These are phyloP conservation scores for Zhuqinia jingwanae DNA, from an alignment of 2,888 invertebrate genomes.

Conservation along the genomic window DNA sequence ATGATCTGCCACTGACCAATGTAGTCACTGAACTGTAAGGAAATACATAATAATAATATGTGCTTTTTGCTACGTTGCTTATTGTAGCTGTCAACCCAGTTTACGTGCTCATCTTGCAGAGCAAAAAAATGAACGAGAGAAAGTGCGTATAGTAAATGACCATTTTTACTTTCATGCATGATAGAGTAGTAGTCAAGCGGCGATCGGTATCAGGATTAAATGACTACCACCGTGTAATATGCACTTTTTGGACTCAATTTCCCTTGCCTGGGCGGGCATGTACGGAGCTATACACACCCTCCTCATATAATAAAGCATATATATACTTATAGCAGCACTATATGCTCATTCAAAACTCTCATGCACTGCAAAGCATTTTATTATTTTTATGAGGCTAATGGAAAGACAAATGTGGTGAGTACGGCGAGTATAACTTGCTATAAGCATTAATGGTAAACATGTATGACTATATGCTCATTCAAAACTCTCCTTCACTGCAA, in stretches of 20 bases:
- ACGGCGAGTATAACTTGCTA: too few species aligned
- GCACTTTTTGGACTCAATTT: slow-evolving; percentile 62
- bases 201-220: slow-evolving; percentile 64
- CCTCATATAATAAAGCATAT: neutral
- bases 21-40: too few species aligned
- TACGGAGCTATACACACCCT: slow-evolving; percentile 40
- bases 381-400: neutral
- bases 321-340: too few species aligned
- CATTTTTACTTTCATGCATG: slow-evolving; percentile 35
- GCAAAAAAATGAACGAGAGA: slow-evolving; percentile 26
- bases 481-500: neutral
- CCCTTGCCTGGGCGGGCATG: slow-evolving; percentile 47
- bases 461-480: too few species aligned
- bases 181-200: slow-evolving; percentile 13
- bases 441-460: neutral
- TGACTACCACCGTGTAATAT: slow-evolving; percentile 59
- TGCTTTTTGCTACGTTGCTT: too few species aligned
- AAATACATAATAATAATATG: too few species aligned
- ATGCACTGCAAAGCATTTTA: neutral
- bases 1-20: too few species aligned
- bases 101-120: too few species aligned
- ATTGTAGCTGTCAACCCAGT: too few species aligned
- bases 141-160: slow-evolving; percentile 58
- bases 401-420: neutral
- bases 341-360: too few species aligned